Conservation (phyloP, 2,113 vertebrate species). For the Tychaedon coryphoeus region DNA sequence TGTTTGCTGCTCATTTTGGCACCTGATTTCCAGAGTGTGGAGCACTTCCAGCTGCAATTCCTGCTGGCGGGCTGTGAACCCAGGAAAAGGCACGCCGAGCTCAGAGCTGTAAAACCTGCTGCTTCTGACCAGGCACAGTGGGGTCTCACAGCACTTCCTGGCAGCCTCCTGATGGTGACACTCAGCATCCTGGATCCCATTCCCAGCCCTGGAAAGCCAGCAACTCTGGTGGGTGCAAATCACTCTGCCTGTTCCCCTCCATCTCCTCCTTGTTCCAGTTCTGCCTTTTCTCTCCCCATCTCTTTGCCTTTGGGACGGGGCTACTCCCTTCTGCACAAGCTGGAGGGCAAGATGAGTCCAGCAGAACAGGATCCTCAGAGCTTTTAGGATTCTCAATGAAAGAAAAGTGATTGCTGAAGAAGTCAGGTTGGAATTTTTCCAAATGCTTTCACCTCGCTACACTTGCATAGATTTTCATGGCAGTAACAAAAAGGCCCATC, state of each 20-base stretch:
- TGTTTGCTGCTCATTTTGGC: background rate
- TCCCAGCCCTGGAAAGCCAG: background rate
- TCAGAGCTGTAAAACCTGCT: background rate
- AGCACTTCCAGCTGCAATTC: constrained; percentile 31
- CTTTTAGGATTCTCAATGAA: background rate
- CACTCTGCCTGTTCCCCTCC: background rate
- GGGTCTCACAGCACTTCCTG: background rate
- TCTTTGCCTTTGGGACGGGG: background rate
- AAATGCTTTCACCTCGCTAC: background rate
- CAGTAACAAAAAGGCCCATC: background rate
- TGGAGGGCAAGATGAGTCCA: background rate
- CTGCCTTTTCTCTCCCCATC: background rate
- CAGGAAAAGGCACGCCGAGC: background rate
- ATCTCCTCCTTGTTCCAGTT: background rate
- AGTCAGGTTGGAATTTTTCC: background rate
- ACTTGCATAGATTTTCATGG: background rate
- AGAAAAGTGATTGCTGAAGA: background rate
- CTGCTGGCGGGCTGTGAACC: constrained; percentile 13
- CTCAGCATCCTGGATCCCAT: background rate
- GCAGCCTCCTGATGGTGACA: background rate
- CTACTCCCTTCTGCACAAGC: background rate
- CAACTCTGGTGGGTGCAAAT: background rate
- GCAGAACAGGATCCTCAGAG: background rate
- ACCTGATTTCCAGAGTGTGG: background rate
- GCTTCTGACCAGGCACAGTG: fast-evolving